Percentiles rank a stretch among this genome's conserved stretches.
Evolutionary conservation across 2,113 vertebrate species (phyloP).

Genomic region (Tapirus terrestris): DNA sequence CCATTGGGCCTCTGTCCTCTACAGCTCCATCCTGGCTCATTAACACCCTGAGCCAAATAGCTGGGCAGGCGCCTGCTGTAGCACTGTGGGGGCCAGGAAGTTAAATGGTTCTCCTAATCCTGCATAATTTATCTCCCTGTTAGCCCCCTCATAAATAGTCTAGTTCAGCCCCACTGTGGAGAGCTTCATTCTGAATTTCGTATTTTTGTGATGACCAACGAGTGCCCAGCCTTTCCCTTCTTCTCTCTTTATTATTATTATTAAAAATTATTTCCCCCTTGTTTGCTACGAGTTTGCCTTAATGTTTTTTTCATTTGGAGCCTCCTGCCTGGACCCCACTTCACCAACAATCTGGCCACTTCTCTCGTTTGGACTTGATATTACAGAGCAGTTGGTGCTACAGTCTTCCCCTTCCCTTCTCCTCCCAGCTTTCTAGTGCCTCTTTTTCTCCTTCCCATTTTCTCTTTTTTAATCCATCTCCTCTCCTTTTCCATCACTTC

Average conservation of each 20-base stretch:
- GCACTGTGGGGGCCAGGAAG: conserved; percentile 62
- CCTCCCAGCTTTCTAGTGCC: not conserved
- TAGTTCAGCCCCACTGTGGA: conserved; percentile 52
- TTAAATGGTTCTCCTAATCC: conserved; percentile 76
- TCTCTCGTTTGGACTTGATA: conserved; percentile 70
- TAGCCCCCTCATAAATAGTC: conserved; percentile 61
- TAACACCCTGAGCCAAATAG: conserved; percentile 67
- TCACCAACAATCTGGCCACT: conserved; percentile 75
- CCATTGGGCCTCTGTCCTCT: conserved; percentile 67
- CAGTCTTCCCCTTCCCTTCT: not conserved
- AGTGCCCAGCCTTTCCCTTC: conserved; percentile 31
- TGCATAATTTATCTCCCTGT: conserved; percentile 77
- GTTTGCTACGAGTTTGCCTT: not conserved
- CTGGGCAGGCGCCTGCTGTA: conserved; percentile 36
- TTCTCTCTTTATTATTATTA: conserved; percentile 65
- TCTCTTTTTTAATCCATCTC: not conserved
- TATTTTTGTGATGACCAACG: conserved; percentile 39
- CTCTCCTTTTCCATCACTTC: conserved; percentile 7
- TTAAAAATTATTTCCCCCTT: conserved; percentile 78
- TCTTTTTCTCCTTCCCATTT: not conserved
- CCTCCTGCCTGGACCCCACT: conserved; percentile 45
- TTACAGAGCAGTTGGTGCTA: conserved; percentile 58
- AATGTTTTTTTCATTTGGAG: conserved; percentile 52
- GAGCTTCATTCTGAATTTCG: conserved; percentile 57
- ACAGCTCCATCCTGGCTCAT: conserved; percentile 70